A percentile compares a stretch with the other conserved stretches of the same genome.
These are phyloP conservation scores for Sesia bembeciformis DNA, from an alignment of 2,888 invertebrate species.

Conservation along the genomic window DNA sequence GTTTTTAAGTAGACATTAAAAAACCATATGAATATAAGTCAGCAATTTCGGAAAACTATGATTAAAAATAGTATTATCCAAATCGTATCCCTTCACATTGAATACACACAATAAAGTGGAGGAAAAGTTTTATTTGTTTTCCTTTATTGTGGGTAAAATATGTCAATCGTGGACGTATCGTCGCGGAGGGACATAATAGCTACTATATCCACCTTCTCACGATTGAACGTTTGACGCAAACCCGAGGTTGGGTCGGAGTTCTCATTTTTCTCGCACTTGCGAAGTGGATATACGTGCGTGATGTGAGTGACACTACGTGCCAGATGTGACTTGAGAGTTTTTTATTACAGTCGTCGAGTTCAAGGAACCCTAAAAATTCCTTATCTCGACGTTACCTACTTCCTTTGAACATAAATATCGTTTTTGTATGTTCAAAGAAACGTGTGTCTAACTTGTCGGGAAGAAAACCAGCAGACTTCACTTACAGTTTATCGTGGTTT, in stretches of 20 bases:
- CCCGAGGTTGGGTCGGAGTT: background rate
- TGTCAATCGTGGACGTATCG: background rate
- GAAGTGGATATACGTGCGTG: background rate
- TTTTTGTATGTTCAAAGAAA: too few relatives aligned
- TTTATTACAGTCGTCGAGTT: background rate
- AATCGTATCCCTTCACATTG: too few relatives aligned
- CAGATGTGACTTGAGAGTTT: background rate
- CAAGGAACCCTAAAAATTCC: constrained; percentile 2
- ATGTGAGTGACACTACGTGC: background rate
- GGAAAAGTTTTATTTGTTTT: too few relatives aligned
- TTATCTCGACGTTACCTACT: background rate
- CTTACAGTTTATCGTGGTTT: too few relatives aligned
- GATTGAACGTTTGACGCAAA: background rate
- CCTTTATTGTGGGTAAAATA: background rate
- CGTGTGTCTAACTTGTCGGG: too few relatives aligned
- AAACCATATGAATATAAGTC: too few relatives aligned
- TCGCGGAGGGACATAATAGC: background rate
- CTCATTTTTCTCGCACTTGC: background rate
- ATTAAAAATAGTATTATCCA: too few relatives aligned
- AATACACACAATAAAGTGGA: too few relatives aligned
- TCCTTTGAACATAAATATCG: too few relatives aligned
- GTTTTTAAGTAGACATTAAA: too few relatives aligned
- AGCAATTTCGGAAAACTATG: too few relatives aligned
- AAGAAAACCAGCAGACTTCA: too few relatives aligned
- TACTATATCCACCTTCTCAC: background rate